Base-by-base conservation (phyloP, 2,113 vertebrate genomes). In the Hippocampus abdominalis region DNA sequence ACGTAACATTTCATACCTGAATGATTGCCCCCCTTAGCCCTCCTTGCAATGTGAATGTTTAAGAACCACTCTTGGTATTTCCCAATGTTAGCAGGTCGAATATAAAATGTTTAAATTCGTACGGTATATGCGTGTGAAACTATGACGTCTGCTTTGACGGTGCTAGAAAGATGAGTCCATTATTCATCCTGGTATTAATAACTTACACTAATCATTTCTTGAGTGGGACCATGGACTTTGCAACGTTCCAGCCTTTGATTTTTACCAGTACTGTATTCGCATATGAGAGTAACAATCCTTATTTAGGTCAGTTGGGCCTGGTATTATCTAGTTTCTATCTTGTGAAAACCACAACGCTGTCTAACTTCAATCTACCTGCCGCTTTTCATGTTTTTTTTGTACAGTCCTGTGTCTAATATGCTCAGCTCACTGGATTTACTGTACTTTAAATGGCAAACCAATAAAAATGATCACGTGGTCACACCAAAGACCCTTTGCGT, bases 371-470 rank as follows among this genome's bases (percentile, higher is more conserved):
- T 64, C 70, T 40, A 46, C 29, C 57, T 9, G 13, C 13, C 7
- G 4, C 57, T 72, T n/a, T 74, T 67, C 36, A 66, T 81, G 66
- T 57, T 44, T 81, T 79, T 83, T 81, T 79, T 83, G 72, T 81
- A 87, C 68, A 72, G 53, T 65, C 64, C 21, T 46, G 64, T 46
- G 39, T 76, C 76, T 12, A 44, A 20, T 57, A 11, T 80, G 65
- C 78, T 67, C 64, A 66, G 57, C 68, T 69, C 40, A 75, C 54
- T 49, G 13, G 6, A 15, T 16, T 15, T 25, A 71, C 74, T 36
- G 75, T 74, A 57, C 32, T 36, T 36, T 36, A 64, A 73, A 69
- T 75, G 66, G 54, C 59, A 70, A 68, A 76, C 4, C 66, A 81
- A 79, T 77, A 66, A 2, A 60, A 81, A 59, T 7, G 6, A 48